Conservation (phyloP, 2,888 invertebrate genomes). For the Scrobipalpa atriplicella region DNA sequence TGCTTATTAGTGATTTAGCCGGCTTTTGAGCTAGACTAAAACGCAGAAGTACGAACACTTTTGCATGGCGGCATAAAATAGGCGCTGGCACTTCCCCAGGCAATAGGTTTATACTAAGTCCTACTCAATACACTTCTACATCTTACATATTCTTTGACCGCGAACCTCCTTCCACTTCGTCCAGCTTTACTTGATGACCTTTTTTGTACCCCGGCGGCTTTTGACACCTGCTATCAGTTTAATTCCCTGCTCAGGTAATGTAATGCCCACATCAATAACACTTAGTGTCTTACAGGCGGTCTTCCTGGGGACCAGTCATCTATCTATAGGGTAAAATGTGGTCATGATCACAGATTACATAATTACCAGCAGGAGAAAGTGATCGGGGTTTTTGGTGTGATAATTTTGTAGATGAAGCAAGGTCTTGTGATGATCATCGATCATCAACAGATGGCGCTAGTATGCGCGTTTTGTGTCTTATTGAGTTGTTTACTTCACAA, state of each 20-base stretch:
- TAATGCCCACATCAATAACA: conserved; percentile 73
- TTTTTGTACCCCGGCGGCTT: conserved; percentile 74
- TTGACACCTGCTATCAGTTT: conserved; percentile 78
- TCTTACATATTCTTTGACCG: conserved; percentile 49
- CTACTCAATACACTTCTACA: not conserved
- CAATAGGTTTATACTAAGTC: too few relatives aligned
- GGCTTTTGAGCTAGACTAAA: too few relatives aligned
- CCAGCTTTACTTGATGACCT: conserved; percentile 68
- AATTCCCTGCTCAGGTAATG: conserved; percentile 61
- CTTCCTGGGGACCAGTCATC: conserved; percentile 12
- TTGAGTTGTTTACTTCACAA: too few relatives aligned
- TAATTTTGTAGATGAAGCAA: too few relatives aligned
- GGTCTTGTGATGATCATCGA: too few relatives aligned
- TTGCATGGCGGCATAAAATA: too few relatives aligned
- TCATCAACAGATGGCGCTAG: too few relatives aligned
- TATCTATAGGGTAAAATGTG: not conserved
- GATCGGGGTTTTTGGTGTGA: not conserved
- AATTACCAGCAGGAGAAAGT: not conserved
- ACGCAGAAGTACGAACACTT: too few relatives aligned
- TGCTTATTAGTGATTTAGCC: too few relatives aligned
- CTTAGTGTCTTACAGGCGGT: conserved; percentile 47
- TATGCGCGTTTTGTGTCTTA: too few relatives aligned
- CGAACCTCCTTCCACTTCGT: conserved; percentile 56
- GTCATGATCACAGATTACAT: conserved; percentile 8
- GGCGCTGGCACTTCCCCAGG: too few relatives aligned